A percentile compares a stretch with the other conserved stretches of the same genome.
These are phyloP conservation scores for Charaxes varanes DNA, from an alignment of 1,140 invertebrate genomes.

Conservation along the genomic window DNA sequence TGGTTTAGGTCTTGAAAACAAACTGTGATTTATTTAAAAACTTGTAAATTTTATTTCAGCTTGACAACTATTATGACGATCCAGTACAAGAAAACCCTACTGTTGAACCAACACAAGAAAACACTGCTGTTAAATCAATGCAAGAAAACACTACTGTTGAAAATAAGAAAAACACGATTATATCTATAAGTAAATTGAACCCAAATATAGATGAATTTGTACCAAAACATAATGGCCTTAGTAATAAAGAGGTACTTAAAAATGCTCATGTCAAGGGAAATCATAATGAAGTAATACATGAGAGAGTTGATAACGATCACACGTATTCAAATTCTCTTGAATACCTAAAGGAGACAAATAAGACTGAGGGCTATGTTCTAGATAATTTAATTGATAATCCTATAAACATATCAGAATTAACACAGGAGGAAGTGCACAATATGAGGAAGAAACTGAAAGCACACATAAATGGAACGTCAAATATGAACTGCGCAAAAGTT, in stretches of 20 bases:
- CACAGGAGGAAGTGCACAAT: constrained; percentile 19
- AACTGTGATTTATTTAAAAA: too few species aligned
- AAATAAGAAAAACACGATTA: constrained; percentile 15
- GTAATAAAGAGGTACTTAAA: constrained; percentile 1
- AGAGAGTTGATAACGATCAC: too few species aligned
- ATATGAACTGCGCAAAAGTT: constrained; percentile 21
- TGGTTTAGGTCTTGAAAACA: too few species aligned
- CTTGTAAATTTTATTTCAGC: too few species aligned
- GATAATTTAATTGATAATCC: constrained; percentile 2
- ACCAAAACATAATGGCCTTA: constrained; percentile 14
- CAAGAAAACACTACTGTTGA: constrained; percentile 4
- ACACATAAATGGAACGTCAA: constrained; percentile 26
- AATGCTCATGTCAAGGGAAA: neutral
- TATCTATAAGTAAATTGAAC: constrained; percentile 40
- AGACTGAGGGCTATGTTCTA: constrained; percentile 9
- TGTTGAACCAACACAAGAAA: too few species aligned
- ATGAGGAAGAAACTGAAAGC: constrained; percentile 26
- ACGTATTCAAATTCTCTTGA: too few species aligned
- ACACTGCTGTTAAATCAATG: too few species aligned
- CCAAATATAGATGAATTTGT: constrained; percentile 39
- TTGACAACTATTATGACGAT: too few species aligned
- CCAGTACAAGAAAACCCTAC: too few species aligned
- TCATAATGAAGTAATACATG: neutral
- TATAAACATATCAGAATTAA: constrained; percentile 11
- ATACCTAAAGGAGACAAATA: constrained; percentile 5